Base-by-base conservation (phyloP, 1,140 invertebrate genomes). In the Musca vetustissima region DNA sequence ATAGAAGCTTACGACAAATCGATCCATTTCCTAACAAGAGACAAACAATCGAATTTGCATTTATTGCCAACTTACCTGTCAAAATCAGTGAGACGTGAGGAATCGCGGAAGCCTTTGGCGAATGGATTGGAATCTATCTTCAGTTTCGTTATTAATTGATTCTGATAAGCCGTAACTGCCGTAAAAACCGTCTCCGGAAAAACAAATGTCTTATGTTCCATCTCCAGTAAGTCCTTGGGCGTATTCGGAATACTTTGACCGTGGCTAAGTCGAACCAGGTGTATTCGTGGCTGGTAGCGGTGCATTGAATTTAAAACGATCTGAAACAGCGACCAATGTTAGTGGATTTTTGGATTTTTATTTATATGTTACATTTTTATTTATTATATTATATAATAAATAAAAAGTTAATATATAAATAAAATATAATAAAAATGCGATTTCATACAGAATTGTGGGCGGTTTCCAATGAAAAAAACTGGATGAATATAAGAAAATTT, bases 261-360 rank as follows among this genome's bases (percentile, higher is more conserved):
- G 77, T 91, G 87, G 74, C 88, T 83, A 79, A 90, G 76, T 76
- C 90, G 79, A 24, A 95, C 92, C 76, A 99, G 85, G 83, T 99
- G 97, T 79, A 99, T 94, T 67, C 97, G 86, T 28, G 97, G 97
- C 79, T 98, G 96, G 84, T 99, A 98, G 83, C 97, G 95, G 87
- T 98, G 97, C 97, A 98, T 99, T n/a, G 96, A 98, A 83, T 98
- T 98, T 49, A 99, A 85, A 70, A 98, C 93, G 81, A 98, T 91
- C 96, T 98, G 89, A 36, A 85, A 69, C 59, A 25, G 3, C 6
- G 7, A 43, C 4, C 6, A 43, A 43, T 9, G 36, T 43, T 43
- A 43, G 6, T 43, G 36, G 6, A 9, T 28, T 28, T 28, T 28
- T 28, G 8, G 28, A n/a, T 28, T 28, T 28, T 8, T 4, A 28